Evolutionary conservation across 1,140 invertebrate genomes (phyloP), one percentile per base, ranked within the genome.

Genomic region (Druon quercuslanigerum): DNA sequence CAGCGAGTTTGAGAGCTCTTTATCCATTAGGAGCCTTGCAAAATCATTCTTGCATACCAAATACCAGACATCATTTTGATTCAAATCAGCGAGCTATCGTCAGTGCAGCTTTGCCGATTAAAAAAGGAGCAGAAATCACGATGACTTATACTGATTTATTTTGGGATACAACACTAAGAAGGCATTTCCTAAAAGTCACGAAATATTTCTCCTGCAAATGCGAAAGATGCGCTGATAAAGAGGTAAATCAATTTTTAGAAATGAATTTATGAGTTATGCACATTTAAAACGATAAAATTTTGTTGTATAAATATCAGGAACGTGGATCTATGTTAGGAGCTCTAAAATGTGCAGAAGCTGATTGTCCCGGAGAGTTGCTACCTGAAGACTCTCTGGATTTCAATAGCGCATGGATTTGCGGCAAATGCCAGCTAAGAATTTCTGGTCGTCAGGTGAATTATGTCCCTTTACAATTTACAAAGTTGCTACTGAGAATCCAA

Each of bases 121-220:
- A 87, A 17, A 87, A 92, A 60, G 95, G 95, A 12, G 88, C 93
- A 12, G 95, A 96, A 88, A 93, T 97, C 56, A 94, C 94, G 51
- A 94, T 94, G 74, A 93, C 94, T 40, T 97, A 97, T 80, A 93
- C 95, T 0, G 93, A 95, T 71, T 79, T 95, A 16, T 87, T 96
- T 7, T 96, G 95, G 95, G 94, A 94, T 11, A 96, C 95, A 1
- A 87, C 92, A 1, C 92, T 93, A 1, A 89, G 96, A 73, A 90
- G 94, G 56, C 90, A 93, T 19, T 94, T 95, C 85, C 91, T 97
- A 6, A 91, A 89, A 72, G 91, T 92, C 76, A 96, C 95, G 3
- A 97, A 96, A 92, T 93, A 95, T 84, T 97, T 97, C 86, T 89
- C 92, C 50, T 97, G 96, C 85, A 87, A 88, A 14, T 97, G 96